Conservation (phyloP, 2,888 invertebrate species). For the Amphipyra tragopoginis region DNA sequence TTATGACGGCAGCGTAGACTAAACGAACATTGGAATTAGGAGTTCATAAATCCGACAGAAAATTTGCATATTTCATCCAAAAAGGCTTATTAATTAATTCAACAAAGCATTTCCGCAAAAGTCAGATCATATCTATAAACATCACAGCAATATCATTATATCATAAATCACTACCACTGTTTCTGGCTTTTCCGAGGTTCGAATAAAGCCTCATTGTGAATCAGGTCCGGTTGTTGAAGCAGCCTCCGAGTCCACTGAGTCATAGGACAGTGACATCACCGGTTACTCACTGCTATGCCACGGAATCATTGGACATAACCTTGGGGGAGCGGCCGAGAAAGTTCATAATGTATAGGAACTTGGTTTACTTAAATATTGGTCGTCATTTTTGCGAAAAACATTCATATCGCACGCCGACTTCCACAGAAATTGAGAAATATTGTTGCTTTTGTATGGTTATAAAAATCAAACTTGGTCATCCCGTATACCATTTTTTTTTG, state of each 20-base stretch:
- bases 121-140: too few relatives aligned
- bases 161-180: neutral
- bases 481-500: too few relatives aligned
- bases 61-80: too few relatives aligned
- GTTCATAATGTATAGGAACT: constrained; percentile 5
- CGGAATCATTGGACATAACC: constrained; percentile 15
- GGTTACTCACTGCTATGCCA: constrained; percentile 46
- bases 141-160: neutral
- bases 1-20: too few relatives aligned
- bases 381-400: neutral
- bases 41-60: too few relatives aligned
- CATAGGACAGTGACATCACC: constrained; percentile 59
- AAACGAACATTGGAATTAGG: too few relatives aligned
- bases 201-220: constrained; percentile 32
- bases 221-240: constrained; percentile 54
- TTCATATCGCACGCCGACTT: neutral
- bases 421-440: too few relatives aligned
- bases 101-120: too few relatives aligned
- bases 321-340: constrained; percentile 38
- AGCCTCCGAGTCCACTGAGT: constrained; percentile 45
- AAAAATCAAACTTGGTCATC: too few relatives aligned
- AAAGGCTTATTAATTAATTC: too few relatives aligned
- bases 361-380: neutral
- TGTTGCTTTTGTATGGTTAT: too few relatives aligned
- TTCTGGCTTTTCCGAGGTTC: constrained; percentile 17